Conservation (phyloP, 2,797 vertebrate genomes). For the Lagothrix lagotricha region DNA sequence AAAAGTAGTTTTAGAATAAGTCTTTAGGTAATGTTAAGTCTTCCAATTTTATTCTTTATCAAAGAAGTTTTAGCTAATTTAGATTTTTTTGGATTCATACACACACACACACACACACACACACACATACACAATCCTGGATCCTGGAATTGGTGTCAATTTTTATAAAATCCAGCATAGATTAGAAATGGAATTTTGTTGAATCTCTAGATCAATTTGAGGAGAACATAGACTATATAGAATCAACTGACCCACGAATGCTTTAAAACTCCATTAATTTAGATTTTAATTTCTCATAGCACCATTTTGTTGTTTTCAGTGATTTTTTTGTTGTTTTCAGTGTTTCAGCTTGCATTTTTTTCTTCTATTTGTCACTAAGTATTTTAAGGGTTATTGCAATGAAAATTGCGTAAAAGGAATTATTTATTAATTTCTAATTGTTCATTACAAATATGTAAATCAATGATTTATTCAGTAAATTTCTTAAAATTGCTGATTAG, state of each 20-base stretch:
- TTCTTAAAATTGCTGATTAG: background rate
- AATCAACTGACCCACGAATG: background rate
- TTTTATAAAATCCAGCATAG: background rate
- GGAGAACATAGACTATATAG: background rate
- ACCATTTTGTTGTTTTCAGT: background rate
- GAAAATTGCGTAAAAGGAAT: background rate
- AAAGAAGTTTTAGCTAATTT: background rate
- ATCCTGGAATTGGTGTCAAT: background rate
- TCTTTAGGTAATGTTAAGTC: background rate
- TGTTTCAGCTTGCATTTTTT: background rate
- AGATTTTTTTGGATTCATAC: background rate
- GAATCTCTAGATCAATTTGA: background rate
- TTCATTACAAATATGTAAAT: background rate
- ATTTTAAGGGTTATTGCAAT: background rate
- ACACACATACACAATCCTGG: background rate
- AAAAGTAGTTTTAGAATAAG: background rate
- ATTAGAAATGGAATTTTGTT: background rate
- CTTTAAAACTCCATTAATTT: background rate
- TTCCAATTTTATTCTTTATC: background rate
- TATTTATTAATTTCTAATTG: background rate
- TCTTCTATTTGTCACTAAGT: background rate
- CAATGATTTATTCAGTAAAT: background rate
- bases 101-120: background rate
- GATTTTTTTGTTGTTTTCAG: background rate
- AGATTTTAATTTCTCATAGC: background rate